A percentile compares a stretch with the other conserved stretches of the same genome.
phyloP scores from a whole-genome alignment of 2,888 invertebrate species.

The Macaria notata region DNA sequence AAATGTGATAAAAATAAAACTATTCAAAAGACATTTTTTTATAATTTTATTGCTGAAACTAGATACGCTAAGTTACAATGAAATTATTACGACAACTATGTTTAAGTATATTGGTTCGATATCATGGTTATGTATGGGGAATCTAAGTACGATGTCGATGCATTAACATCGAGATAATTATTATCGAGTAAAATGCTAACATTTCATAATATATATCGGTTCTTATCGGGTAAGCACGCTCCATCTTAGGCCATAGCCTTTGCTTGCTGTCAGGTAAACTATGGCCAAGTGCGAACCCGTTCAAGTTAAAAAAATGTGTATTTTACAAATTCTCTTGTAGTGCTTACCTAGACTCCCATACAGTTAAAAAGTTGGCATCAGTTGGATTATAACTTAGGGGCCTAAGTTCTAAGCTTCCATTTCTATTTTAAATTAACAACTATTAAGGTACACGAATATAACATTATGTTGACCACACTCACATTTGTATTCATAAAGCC shows the following conservation, averaged over 20 bases:
- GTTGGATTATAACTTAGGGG: conserved; percentile 8
- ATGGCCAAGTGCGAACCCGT: no score
- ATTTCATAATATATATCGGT: no score
- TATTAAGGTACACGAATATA: neutral
- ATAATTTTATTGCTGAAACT: conserved; percentile 15
- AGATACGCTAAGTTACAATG: conserved; percentile 14
- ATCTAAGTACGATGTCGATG: conserved; percentile 3
- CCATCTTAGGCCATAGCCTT: no score
- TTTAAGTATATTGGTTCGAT: conserved; percentile 16
- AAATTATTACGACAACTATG: conserved; percentile 10
- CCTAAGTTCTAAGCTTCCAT: conserved; percentile 7
- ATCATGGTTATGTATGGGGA: conserved; percentile 9
- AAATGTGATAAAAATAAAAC: neutral
- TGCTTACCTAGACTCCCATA: conserved; percentile 6
- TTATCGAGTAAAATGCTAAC: neutral
- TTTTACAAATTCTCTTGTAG: no score
- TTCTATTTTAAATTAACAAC: conserved; percentile 5
- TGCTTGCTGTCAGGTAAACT: no score
- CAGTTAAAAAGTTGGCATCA: conserved; percentile 10
- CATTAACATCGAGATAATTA: no score
- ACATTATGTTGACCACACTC: conserved; percentile 5
- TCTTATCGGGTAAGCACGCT: no score
- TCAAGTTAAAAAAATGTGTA: no score
- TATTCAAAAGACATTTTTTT: neutral
- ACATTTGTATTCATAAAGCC: conserved; percentile 1